Evolutionary conservation across 2,797 vertebrate genomes (phyloP).

Genomic region (Paedocypris micromegethes): DNA sequence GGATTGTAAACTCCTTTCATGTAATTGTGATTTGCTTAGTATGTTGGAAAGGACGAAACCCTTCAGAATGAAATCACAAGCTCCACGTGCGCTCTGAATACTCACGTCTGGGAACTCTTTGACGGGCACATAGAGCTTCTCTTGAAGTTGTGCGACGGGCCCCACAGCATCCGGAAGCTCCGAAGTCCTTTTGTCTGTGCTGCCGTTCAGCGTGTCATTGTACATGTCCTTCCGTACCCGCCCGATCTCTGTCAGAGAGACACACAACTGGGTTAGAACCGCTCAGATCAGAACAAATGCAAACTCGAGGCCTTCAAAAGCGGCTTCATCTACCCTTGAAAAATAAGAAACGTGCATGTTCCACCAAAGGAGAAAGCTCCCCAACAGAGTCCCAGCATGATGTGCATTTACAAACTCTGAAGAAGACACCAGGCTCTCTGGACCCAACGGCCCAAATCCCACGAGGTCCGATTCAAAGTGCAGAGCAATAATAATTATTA

Average conservation of each 20-base stretch:
- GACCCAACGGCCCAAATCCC: conserved; percentile 35
- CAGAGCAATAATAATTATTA: conserved; percentile 36
- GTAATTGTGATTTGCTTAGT: too few relatives aligned
- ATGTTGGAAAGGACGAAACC: too few relatives aligned
- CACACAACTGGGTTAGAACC: conserved; percentile 23
- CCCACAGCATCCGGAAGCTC: conserved; percentile 83
- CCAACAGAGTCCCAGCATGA: conserved; percentile 6
- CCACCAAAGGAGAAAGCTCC: background rate
- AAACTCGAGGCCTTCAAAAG: background rate
- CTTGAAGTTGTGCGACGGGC: conserved; percentile 84
- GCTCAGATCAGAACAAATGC: conserved; percentile 30
- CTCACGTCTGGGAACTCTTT: conserved; percentile 90
- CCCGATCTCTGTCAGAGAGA: conserved; percentile 76
- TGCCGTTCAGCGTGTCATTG: conserved; percentile 85
- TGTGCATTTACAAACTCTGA: conserved; percentile 36
- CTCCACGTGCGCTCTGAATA: conserved; percentile 36
- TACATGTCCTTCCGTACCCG: conserved; percentile 92
- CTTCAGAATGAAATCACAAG: background rate
- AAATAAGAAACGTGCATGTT: background rate
- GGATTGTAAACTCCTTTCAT: too few relatives aligned
- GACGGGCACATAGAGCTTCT: conserved; percentile 89
- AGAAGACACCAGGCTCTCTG: conserved; percentile 34
- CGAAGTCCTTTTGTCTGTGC: conserved; percentile 79
- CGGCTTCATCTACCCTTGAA: conserved; percentile 2
- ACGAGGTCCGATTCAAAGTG: conserved; percentile 37